Base-by-base conservation (phyloP, 1,140 invertebrate species). In the Gryllus bimaculatus region DNA sequence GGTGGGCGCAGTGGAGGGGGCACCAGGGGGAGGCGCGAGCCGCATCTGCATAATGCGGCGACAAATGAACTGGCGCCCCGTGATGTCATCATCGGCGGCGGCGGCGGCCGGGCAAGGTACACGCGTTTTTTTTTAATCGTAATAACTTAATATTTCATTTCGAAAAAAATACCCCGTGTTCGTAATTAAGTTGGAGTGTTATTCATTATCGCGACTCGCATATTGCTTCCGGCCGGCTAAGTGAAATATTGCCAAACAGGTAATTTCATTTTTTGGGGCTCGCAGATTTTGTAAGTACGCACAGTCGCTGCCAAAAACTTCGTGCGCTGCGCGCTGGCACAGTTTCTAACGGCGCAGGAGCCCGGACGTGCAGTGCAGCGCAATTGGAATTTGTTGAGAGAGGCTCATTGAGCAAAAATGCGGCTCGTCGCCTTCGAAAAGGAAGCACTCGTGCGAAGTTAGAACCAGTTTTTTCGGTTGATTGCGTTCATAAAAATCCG, bases 101-200 rank as follows among this genome's bases (percentile, higher is more conserved):
- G 49, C 18, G 18, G 10, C 54, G 10, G 10, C 10, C 10, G 54
- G 18, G 26, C 26, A 39, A 66, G 54, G 54, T 66, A 66, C 54
- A 66, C 54, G 54, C 54, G 54, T 66, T 66, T 66, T 66, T 66
- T 66, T 66, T 66, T 66, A 66, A 66, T 66, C 54, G 54, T 18
- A 66, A 66, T 66, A 66, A 66, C 54, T 66, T 66, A 66, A 66
- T 66, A 66, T 66, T 66, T 66, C 54, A 66, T 66, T 66, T 66
- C 18, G 54, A 66, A 66, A 66, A 66, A 66, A 66, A 66, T 13
- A 66, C 18, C 54, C 54, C 54, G 54, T 66, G 54, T 66, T 66
- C 18, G 54, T 66, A 66, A 66, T 66, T 66, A 66, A 66, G 54
- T 66, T 66, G 54, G 54, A 66, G 54, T 66, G 54, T 66, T 66